Evolutionary conservation across 2,888 invertebrate species (phyloP), one percentile per base, ranked within the genome.

Genomic region (Quadroppia sp.): DNA sequence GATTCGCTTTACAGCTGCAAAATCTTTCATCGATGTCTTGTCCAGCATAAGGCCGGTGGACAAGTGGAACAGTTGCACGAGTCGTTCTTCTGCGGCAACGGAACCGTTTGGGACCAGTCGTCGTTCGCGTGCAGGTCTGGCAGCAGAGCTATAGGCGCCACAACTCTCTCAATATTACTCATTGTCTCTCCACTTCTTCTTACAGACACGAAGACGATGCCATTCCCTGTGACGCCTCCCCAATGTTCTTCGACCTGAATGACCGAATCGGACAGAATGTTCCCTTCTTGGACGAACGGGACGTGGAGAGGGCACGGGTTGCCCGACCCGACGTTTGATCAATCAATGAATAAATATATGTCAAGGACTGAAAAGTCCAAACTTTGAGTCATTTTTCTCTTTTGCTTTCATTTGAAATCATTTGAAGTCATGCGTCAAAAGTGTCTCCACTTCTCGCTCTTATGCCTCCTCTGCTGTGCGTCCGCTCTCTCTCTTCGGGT

Each of bases 1-100:
- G n/a, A n/a, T n/a, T n/a, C n/a, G n/a, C n/a, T n/a, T n/a, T n/a
- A 17, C 25, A 72, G 72, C 40, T 72, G 72, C 59, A 72, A 64
- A 40, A 28, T 72, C 4, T 72, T 36, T 25, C 72, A 72, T n/a
- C 72, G 72, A 4, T 72, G 72, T 30, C 40, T 61, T 15, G 40
- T 42, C 2, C 61, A 30, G 9, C 11, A 72, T 45, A 72, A 72
- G 20, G 59, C 72, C 17, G 72, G 72, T 0, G 59, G 59, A 42
- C 28, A 45, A 3, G 13, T 30, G 61, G 30, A 61, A 30, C 61
- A 17, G 30, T 15, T 61, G 6, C 61, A 61, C 25, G 30, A 61
- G 15, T 30, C 61, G 7, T 61, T 61, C 17, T 28, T 61, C 30
- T 61, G 61, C 30, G 61, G 61, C 11, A 61, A 61, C 30, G 30